A percentile compares a stretch with the other conserved stretches of the same genome.
Conservation (phyloP, 2,113 vertebrate genomes). For the Antennarius striatus region DNA sequence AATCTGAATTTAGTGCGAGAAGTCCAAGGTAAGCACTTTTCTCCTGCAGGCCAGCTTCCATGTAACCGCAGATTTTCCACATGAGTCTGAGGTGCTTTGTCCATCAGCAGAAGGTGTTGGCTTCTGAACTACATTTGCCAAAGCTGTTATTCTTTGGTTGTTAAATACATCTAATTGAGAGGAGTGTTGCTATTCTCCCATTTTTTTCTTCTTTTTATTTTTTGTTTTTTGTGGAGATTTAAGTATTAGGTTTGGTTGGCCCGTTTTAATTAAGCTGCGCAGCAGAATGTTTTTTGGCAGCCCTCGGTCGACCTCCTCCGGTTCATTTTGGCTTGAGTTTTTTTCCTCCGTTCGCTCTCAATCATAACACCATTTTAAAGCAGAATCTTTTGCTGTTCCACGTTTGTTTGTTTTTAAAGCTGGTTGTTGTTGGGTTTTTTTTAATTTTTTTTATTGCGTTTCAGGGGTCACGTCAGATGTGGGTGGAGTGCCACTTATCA, state of each 20-base stretch:
- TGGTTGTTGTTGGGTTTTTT: neutral
- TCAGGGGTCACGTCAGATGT: slow-evolving; percentile 35
- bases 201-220: neutral
- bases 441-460: neutral
- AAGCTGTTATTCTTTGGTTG: neutral
- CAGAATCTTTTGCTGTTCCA: slow-evolving; percentile 43
- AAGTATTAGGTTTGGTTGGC: neutral
- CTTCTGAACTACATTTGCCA: slow-evolving; percentile 17
- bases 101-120: slow-evolving; percentile 18
- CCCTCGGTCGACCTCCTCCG: neutral
- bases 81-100: slow-evolving; percentile 17
- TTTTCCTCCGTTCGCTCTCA: slow-evolving; percentile 37
- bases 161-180: neutral
- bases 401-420: neutral
- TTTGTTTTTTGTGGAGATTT: neutral
- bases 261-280: slow-evolving; percentile 9
- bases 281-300: slow-evolving; percentile 14
- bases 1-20: no score
- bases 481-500: slow-evolving; percentile 24
- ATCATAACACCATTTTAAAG: slow-evolving; percentile 32
- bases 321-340: slow-evolving; percentile 43
- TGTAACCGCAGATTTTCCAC: slow-evolving; percentile 28
- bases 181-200: slow-evolving; percentile 12
- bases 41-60: slow-evolving; percentile 10
- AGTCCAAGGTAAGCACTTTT: slow-evolving; percentile 40